Evolutionary conservation across 1,140 invertebrate species (phyloP), one percentile per base, ranked within the genome.

Genomic region (Bilobella aurantiaca): DNA sequence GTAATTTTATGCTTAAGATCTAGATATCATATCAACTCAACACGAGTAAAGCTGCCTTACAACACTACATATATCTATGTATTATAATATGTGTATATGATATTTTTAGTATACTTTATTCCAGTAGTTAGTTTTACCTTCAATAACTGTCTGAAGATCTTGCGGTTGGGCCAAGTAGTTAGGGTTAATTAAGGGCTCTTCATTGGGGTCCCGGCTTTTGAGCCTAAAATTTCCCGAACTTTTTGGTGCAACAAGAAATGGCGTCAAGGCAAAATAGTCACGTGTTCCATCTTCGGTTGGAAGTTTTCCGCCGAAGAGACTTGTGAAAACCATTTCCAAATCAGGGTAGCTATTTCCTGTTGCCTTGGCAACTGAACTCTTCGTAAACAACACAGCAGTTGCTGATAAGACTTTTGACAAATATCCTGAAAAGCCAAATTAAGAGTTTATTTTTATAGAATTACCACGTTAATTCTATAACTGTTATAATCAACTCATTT

Each of bases 151-250:
- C 5, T 62, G 3, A 18, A 62, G 18, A 30, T 62, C 61, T 14
- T 18, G 16, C 2, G 37, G 37, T 47, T 62, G n/a, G 5, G 8
- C 21, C 3, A 47, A 29, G 25, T 47, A 62, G 21, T 47, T 46
- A 14, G 61, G 61, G 29, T 62, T 30, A 47, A 62, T 62, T 2
- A 62, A 12, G 12, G 61, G 61, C 23, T 23, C 21, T 12, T 25
- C 57, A 29, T 58, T 30, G 23, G 21, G 21, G 8, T 58, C 57
- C 28, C 30, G 27, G 57, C 57, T 58, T 31, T 58, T 58, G 12
- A 58, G 30, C 30, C 30, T 58, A 14, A 58, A 58, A 29, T 23
- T 30, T 14, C 57, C 57, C 57, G 21, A 12, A 14, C 25, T 29
- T 8, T 58, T 58, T 5, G 57, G 57, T 25, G 5, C 12, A 21